These are phyloP conservation scores for Lepus oiostolus DNA, from an alignment of 2,797 vertebrate species.

Conservation along the genomic window DNA sequence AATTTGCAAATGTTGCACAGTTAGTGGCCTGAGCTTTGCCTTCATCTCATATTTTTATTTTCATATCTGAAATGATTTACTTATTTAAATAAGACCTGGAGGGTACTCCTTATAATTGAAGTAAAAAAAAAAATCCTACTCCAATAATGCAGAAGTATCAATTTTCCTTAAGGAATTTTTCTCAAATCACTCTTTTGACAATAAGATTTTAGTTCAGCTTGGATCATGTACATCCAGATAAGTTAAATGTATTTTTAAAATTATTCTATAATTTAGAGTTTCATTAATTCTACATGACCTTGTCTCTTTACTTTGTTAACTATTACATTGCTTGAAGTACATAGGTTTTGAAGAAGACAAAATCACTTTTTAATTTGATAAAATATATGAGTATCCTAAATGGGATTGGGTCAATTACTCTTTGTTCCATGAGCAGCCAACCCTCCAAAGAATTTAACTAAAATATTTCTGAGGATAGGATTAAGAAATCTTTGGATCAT, in stretches of 20 bases:
- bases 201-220: not conserved
- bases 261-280: conserved; percentile 32
- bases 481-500: conserved; percentile 10
- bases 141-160: not conserved
- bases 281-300: not conserved
- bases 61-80: conserved; percentile 23
- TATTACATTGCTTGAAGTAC: not conserved
- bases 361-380: not conserved
- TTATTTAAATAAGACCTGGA: conserved; percentile 26
- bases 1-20: not conserved
- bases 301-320: not conserved
- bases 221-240: not conserved
- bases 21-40: not conserved
- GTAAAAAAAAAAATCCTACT: not conserved
- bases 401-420: not conserved
- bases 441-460: not conserved
- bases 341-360: not conserved
- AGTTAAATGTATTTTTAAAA: conserved; percentile 46
- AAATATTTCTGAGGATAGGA: not conserved
- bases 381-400: not conserved
- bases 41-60: not conserved
- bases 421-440: not conserved
- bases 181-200: conserved; percentile 50
- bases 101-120: not conserved
- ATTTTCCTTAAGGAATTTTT: conserved; percentile 35